Base-by-base conservation (phyloP, 1,140 invertebrate species). In the Melipona quadrifasciata region DNA sequence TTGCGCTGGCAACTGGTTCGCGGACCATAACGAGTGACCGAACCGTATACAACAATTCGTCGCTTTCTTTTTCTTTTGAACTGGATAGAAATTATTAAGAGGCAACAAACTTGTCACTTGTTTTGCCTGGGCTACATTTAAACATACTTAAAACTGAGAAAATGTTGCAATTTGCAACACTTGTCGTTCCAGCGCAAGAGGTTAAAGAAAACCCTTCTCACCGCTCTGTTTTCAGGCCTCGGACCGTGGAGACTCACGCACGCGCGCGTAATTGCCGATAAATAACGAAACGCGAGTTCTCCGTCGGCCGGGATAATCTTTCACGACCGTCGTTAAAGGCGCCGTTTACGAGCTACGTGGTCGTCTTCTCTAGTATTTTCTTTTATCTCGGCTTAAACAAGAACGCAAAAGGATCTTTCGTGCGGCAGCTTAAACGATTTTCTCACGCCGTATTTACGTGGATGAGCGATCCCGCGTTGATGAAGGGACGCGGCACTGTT, bases 311-410 rank as follows among this genome's bases (percentile, higher is more conserved):
- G 39, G 87, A 89, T 88, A 88, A 87, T 79, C 82, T 85, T 88
- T 75, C 79, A 82, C 73, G 74, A 79, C 65, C 75, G 76, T 61
- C 76, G 75, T 88, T 89, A 89, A 89, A 88, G 87, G 76, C 76
- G 73, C 79, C 39, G 76, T 88, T 84, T 83, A 72, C 79, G 65
- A 80, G 84, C 70, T 47, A n/a, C 55, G 65, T 81, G 74, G 79
- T 68, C 80, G 84, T 86, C 84, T 75, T 76, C 77, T 75, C 65
- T 61, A 83, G 81, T 88, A 65, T 86, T 86, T 89, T 74, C 85
- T 89, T 89, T 89, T 89, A 89, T 86, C 88, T 86, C 68, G 68
- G 87, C 88, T 89, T 89, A 88, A 89, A 86, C 87, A 89, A 88
- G 87, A 88, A 89, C 85, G 88, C 80, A 89, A 89, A 47, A 89